Percentiles rank a stretch among this genome's conserved stretches.
Conservation (phyloP, 2,888 invertebrate genomes). For the Diarsia rubi region DNA sequence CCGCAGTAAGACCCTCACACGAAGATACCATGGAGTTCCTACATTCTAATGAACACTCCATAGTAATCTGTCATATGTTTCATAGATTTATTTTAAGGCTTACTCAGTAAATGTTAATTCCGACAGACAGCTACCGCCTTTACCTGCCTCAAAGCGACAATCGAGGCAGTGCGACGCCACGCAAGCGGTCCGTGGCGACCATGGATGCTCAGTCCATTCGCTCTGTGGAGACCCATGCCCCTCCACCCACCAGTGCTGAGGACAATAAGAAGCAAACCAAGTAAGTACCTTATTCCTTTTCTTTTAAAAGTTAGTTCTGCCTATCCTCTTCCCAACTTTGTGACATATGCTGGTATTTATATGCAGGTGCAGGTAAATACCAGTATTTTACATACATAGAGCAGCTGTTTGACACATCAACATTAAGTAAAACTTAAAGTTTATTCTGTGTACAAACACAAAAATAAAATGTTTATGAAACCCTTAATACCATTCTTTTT, state of each 20-base stretch:
- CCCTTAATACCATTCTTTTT: background rate
- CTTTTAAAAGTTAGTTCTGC: background rate
- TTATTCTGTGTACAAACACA: background rate
- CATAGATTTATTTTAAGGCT: too few species aligned
- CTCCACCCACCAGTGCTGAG: constrained; percentile 85
- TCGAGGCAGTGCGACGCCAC: constrained; percentile 80
- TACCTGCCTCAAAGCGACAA: constrained; percentile 77
- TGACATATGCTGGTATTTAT: too few species aligned
- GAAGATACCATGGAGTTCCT: background rate
- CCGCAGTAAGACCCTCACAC: background rate
- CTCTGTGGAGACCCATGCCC: constrained; percentile 86
- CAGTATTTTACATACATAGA: background rate
- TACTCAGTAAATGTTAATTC: constrained; percentile 4
- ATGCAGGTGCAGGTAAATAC: background rate
- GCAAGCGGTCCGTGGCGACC: constrained; percentile 84
- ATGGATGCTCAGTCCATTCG: constrained; percentile 88
- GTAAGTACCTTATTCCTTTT: constrained; percentile 73
- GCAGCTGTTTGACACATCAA: background rate
- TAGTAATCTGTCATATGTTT: background rate
- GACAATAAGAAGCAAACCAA: constrained; percentile 86
- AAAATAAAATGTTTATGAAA: too few species aligned
- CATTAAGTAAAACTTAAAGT: too few species aligned
- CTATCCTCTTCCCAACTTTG: background rate
- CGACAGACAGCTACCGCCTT: constrained; percentile 80
- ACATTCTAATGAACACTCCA: background rate